Evolutionary conservation across 2,113 vertebrate species (phyloP).

Genomic region (Anarrhichthys ocellatus): DNA sequence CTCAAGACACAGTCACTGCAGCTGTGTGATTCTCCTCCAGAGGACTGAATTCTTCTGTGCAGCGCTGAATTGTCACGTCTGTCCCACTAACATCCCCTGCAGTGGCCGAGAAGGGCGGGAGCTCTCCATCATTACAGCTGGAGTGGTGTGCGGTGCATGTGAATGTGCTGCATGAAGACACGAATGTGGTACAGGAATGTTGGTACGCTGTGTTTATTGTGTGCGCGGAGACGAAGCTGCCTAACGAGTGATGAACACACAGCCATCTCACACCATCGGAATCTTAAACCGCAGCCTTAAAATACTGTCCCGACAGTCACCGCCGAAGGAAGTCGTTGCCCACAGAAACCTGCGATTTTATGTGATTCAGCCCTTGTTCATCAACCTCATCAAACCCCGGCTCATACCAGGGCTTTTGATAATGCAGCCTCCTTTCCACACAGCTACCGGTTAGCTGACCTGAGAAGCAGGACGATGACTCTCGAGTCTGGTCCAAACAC

Average conservation of each 20-base stretch:
- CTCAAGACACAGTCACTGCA: conserved; percentile 8
- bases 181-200: conserved; percentile 36
- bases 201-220: conserved; percentile 27
- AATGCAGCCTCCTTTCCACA: conserved; percentile 29
- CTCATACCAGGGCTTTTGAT: conserved; percentile 48
- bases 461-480: conserved; percentile 36
- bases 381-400: conserved; percentile 52
- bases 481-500: conserved; percentile 42
- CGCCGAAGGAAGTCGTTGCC: conserved; percentile 34
- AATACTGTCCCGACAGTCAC: conserved; percentile 55
- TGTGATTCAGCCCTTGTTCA: conserved; percentile 59
- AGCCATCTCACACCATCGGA: conserved; percentile 68
- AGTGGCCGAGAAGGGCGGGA: conserved; percentile 31
- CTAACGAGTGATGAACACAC: conserved; percentile 54
- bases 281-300: conserved; percentile 68
- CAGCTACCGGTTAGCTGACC: conserved; percentile 44
- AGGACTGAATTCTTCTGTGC: background rate
- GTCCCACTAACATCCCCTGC: conserved; percentile 13
- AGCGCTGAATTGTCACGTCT: conserved; percentile 7
- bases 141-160: conserved; percentile 27
- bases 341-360: conserved; percentile 47
- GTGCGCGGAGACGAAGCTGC: conserved; percentile 26
- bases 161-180: conserved; percentile 35
- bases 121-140: conserved; percentile 66
- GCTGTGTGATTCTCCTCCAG: conserved; percentile 13